Conservation (phyloP, 2,888 invertebrate species). For the Xanthia togata region DNA sequence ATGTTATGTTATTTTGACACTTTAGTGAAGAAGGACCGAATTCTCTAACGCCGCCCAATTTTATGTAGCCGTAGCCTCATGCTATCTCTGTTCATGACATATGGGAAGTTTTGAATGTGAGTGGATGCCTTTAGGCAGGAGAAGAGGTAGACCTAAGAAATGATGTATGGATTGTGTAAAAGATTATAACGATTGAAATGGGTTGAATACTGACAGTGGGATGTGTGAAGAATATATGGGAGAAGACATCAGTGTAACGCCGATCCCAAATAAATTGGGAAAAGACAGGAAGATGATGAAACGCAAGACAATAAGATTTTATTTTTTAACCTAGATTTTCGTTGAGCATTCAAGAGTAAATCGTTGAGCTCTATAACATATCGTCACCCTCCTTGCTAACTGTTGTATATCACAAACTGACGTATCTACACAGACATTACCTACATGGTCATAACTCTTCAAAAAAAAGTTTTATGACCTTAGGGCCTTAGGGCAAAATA, state of each 20-base stretch:
- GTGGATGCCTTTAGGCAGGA: too few relatives aligned
- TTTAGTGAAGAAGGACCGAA: neutral
- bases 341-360: neutral
- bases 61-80: neutral
- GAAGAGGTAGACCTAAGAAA: too few relatives aligned
- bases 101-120: neutral
- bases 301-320: neutral
- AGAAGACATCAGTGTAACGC: neutral
- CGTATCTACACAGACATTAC: too few relatives aligned
- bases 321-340: neutral
- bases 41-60: neutral
- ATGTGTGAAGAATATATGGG: neutral
- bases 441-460: too few relatives aligned
- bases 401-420: too few relatives aligned
- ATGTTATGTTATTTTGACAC: slow-evolving; percentile 8
- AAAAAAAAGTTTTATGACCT: too few relatives aligned
- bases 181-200: neutral
- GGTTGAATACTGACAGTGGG: neutral
- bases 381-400: too few relatives aligned
- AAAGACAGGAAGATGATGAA: neutral
- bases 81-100: neutral
- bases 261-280: neutral
- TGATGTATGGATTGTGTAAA: neutral
- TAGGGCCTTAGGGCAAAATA: too few relatives aligned
- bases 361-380: neutral